A percentile compares a stretch with the other conserved stretches of the same genome.
These are phyloP conservation scores for Triplophysa siluroides DNA, from an alignment of 2,113 vertebrate species.

Conservation along the genomic window DNA sequence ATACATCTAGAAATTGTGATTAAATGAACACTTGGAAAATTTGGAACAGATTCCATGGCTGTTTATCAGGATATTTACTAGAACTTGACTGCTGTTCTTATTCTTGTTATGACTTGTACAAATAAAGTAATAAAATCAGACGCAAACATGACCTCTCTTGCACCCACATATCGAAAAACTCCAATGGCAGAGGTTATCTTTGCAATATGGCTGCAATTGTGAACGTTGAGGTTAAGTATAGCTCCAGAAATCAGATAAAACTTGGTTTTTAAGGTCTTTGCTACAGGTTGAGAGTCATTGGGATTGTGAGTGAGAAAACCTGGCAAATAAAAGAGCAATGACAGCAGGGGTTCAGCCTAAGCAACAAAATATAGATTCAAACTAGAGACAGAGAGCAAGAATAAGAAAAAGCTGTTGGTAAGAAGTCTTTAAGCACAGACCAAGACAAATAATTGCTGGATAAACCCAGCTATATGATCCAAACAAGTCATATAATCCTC, in stretches of 20 bases:
- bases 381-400: neutral
- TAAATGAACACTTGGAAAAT: too few species aligned
- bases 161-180: too few species aligned
- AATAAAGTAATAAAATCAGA: neutral
- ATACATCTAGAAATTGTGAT: too few species aligned
- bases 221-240: too few species aligned
- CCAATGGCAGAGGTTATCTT: too few species aligned
- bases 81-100: neutral
- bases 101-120: neutral
- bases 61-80: too few species aligned
- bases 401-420: neutral
- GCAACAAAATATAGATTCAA: neutral
- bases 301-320: neutral
- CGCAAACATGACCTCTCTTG: too few species aligned
- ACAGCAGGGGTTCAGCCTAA: neutral
- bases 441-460: slow-evolving; percentile 8
- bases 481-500: slow-evolving; percentile 15
- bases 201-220: too few species aligned
- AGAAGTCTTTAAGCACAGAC: neutral
- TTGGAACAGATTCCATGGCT: too few species aligned
- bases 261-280: neutral
- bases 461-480: slow-evolving; percentile 7
- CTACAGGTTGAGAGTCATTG: neutral
- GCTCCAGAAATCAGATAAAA: too few species aligned
- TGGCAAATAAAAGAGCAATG: neutral